Evolutionary conservation across 2,797 vertebrate genomes (phyloP), one percentile per base, ranked within the genome.

Genomic region (Gastrophryne carolinensis): DNA sequence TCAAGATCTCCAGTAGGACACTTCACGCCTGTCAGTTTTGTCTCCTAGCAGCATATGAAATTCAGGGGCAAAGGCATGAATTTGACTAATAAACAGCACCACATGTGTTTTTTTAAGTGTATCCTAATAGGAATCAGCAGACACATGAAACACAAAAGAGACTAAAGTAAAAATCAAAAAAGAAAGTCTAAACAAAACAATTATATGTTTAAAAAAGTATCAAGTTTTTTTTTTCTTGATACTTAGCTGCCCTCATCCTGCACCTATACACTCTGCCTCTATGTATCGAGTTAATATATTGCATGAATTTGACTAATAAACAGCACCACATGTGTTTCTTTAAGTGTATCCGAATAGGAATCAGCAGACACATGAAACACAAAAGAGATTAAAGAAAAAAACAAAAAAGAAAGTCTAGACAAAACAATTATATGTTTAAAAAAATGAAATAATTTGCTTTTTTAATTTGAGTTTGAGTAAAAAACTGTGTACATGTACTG

Each of bases 11-110:
- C 34, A 37, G 47, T 35, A 52, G 64, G 30, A 67, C 6, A 53
- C 64, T 53, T 67, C 64, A 67, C 64, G 47, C 64, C 47, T 67
- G 64, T 67, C 64, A 67, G 35, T 29, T 67, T 53, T 67, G 64
- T 53, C 30, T 67, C 32, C 52, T 67, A 67, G 23, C 49, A 17
- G 13, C 64, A 53, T 67, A 67, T 37, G 64, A 67, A 67, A 67
- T 67, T 53, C 47, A 67, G 52, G 47, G 64, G 47, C 47, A 53
- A 67, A 35, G 30, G 30, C 44, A 37, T 67, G 47, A 34, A 67
- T 53, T n/a, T 67, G 15, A 53, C 64, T 53, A 67, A 67, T 67
- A 67, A 67, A 67, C 64, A 67, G 47, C 64, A 53, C 30, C 49
- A 53, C 44, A 66, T 49, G 23, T 37, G 30, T 37, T 53, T 53